Conservation (phyloP, 2,888 invertebrate genomes). For the Chloroclysta siterata region DNA sequence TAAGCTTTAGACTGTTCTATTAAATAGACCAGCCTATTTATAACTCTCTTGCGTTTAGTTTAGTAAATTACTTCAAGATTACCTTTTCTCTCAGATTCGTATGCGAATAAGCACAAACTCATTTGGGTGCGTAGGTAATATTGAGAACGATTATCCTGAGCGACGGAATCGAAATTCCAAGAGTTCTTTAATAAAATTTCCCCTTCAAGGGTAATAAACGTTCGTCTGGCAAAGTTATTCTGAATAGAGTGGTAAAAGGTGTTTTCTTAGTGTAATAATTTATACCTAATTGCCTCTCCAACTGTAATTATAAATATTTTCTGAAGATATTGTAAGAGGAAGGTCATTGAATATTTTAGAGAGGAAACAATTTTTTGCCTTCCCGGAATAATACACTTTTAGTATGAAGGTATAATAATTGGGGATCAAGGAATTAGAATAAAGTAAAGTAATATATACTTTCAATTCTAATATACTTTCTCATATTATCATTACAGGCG, state of each 20-base stretch:
- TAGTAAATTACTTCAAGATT: constrained; percentile 34
- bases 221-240: constrained; percentile 22
- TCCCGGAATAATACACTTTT: not conserved
- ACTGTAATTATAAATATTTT: constrained; percentile 1
- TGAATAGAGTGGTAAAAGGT: constrained; percentile 12
- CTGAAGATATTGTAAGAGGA: not conserved
- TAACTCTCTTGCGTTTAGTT: constrained; percentile 12
- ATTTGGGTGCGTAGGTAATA: constrained; percentile 24
- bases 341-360: not conserved
- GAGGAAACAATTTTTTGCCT: not conserved
- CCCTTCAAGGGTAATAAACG: constrained; percentile 21
- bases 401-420: no score
- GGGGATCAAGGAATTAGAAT: no score
- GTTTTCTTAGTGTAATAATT: constrained; percentile 18
- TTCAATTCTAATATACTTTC: no score
- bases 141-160: constrained; percentile 18
- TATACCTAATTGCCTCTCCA: constrained; percentile 9
- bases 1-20: constrained; percentile 32
- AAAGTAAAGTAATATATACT: no score
- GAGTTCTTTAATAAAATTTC: constrained; percentile 21
- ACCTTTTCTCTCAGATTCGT: constrained; percentile 26
- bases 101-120: constrained; percentile 33
- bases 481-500: no score
- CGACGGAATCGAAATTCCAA: constrained; percentile 11
- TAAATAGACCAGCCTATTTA: constrained; percentile 34